Conservation (phyloP, 2,888 invertebrate species). For the Acleris emargana region DNA sequence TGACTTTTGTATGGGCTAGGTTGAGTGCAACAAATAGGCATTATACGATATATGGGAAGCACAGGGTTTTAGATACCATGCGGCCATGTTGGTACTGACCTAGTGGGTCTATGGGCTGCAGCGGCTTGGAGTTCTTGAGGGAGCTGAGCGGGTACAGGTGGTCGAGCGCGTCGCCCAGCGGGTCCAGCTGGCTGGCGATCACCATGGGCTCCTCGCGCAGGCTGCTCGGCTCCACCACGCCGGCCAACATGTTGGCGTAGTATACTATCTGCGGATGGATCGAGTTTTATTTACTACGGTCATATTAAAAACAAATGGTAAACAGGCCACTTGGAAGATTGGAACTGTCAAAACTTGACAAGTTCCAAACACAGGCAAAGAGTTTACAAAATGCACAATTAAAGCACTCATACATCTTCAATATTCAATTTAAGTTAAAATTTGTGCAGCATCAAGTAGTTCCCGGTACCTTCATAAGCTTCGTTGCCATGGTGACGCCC, state of each 20-base stretch:
- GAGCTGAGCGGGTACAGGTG: slow-evolving; percentile 68
- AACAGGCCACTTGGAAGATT: no score
- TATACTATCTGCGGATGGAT: slow-evolving; percentile 86
- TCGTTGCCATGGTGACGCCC: slow-evolving; percentile 92
- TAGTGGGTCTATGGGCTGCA: slow-evolving; percentile 84
- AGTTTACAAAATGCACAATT: no score
- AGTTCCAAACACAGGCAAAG: no score
- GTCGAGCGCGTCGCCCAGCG: slow-evolving; percentile 74
- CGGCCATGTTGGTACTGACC: slow-evolving; percentile 84
- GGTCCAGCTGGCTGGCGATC: slow-evolving; percentile 73
- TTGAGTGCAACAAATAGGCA: no score
- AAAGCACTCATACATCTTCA: no score
- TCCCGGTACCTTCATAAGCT: slow-evolving; percentile 90
- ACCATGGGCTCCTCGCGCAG: slow-evolving; percentile 84
- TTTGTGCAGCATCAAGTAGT: background rate
- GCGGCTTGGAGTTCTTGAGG: slow-evolving; percentile 69
- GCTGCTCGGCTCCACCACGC: slow-evolving; percentile 87
- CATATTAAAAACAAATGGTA: no score
- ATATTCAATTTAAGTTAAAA: no score
- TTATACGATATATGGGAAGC: no score
- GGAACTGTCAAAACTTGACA: no score
- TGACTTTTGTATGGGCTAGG: no score
- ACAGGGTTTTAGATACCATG: slow-evolving; percentile 49
- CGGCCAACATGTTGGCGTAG: slow-evolving; percentile 94
- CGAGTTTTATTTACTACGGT: background rate